These are phyloP conservation scores for Diplodus puntazzo DNA, from an alignment of 2,797 vertebrate species.

Conservation along the genomic window DNA sequence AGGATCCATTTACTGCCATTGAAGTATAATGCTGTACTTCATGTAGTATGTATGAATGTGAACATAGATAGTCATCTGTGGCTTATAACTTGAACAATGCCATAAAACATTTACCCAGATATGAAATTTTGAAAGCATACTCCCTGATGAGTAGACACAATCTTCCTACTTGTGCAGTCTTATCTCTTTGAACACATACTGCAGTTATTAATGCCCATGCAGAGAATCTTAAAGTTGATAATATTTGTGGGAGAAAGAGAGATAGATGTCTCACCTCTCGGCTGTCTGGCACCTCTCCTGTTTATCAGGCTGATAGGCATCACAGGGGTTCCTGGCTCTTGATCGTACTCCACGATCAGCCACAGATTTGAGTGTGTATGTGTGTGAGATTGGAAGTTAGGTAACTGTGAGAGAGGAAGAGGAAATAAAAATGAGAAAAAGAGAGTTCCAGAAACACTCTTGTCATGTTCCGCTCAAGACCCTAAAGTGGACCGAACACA, in stretches of 20 bases:
- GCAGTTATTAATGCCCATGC: slow-evolving; percentile 23
- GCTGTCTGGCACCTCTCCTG: slow-evolving; percentile 27
- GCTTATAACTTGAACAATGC: slow-evolving; percentile 5
- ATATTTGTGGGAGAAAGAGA: background rate
- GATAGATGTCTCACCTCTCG: slow-evolving; percentile 27
- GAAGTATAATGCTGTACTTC: background rate
- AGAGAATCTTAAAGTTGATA: slow-evolving; percentile 34
- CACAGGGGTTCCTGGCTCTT: slow-evolving; percentile 29
- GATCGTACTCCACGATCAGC: slow-evolving; percentile 8
- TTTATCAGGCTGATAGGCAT: slow-evolving; percentile 48
- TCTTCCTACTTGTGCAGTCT: slow-evolving; percentile 2
- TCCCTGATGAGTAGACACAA: slow-evolving; percentile 23
- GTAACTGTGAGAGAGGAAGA: background rate
- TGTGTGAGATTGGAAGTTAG: slow-evolving; percentile 1
- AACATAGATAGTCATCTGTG: background rate
- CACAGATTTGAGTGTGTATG: background rate
- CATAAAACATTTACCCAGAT: slow-evolving; percentile 14
- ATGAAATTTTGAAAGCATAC: slow-evolving; percentile 20
- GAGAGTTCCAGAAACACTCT: background rate
- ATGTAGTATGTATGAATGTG: slow-evolving; percentile 10
- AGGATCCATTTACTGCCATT: background rate
- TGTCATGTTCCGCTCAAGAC: background rate
- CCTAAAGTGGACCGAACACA: background rate
- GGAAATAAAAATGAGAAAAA: background rate
- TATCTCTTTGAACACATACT: slow-evolving; percentile 8